Evolutionary conservation across 1,140 invertebrate genomes (phyloP), one percentile per base, ranked within the genome.

Genomic region (Solenopsis invicta): DNA sequence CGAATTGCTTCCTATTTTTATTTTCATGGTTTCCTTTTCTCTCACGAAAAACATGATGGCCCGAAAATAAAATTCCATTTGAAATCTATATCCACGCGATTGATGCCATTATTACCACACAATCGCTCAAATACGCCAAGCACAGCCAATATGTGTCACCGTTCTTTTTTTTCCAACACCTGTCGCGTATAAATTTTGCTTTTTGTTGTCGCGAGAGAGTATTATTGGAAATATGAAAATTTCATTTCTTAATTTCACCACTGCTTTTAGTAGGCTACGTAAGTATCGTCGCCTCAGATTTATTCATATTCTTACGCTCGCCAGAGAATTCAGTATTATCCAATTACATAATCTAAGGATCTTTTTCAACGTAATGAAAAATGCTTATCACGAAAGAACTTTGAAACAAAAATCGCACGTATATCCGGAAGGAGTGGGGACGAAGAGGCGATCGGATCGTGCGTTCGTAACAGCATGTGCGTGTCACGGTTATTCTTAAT

Each of bases 401-500:
- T 78, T 52, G 1, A 71, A 81, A 45, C 16, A 5, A 48, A 29
- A 82, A 50, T 77, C 34, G n/a, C 48, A 69, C 48, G 10, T 50
- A 78, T 86, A 78, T 86, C 29, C 18, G 48, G 50, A 34, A 37
- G 37, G 37, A 48, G 13, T 24, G 41, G 18, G 18, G 12, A 59
- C 10, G 13, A 50, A 54, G 29, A 62, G 16, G 48, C n/a, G 50
- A 59, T 69, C 29, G 80, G 54, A 59, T 87, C 54, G 61, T 69
- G 69, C 56, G 41, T 82, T 52, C 71, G 82, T 69, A 80, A 89
- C 50, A 81, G 88, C 86, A 87, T 94, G 92, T 94, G 93, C 94
- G 92, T 94, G 94, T 93, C 94, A 94, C 92, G 92, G 93, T 91
- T 93, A 94, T 89, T 94, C 94, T 92, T 94, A 95, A 95, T 95